These are phyloP conservation scores for Hydropotes inermis DNA, from an alignment of 2,113 vertebrate genomes.

Conservation along the genomic window DNA sequence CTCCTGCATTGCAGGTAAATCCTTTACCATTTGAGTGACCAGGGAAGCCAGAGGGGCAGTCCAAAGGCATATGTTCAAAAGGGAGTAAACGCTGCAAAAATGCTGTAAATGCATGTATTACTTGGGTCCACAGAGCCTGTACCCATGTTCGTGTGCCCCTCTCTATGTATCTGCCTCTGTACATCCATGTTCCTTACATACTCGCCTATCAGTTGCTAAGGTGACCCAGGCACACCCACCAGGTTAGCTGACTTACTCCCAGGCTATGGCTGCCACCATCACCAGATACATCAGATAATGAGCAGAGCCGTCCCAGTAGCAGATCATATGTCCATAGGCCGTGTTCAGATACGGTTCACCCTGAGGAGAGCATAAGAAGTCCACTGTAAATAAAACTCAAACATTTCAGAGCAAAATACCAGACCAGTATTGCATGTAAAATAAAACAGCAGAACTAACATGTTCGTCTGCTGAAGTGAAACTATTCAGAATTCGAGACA, in stretches of 20 bases:
- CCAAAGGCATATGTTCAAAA: neutral
- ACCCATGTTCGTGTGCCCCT: accelerated
- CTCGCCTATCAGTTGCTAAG: neutral
- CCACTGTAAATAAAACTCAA: neutral
- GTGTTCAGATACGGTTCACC: constrained; percentile 93
- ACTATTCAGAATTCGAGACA: neutral
- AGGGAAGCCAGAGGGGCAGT: neutral
- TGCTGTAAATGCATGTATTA: neutral
- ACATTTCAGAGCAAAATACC: neutral
- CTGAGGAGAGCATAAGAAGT: constrained; percentile 59
- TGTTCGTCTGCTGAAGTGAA: neutral
- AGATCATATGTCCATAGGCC: constrained; percentile 92
- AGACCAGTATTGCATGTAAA: neutral
- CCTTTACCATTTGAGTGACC: neutral
- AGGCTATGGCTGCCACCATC: constrained; percentile 95
- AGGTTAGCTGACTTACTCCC: constrained; percentile 87
- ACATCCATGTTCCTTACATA: neutral
- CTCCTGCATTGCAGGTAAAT: neutral
- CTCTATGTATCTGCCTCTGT: neutral
- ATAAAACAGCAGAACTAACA: neutral
- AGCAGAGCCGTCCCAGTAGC: constrained; percentile 95
- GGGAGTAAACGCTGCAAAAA: neutral
- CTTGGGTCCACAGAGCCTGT: accelerated
- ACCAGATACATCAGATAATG: constrained; percentile 97
- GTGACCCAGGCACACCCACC: no score